Evolutionary conservation across 2,888 invertebrate genomes (phyloP).

Genomic region (Synanthedon formicaeformis): DNA sequence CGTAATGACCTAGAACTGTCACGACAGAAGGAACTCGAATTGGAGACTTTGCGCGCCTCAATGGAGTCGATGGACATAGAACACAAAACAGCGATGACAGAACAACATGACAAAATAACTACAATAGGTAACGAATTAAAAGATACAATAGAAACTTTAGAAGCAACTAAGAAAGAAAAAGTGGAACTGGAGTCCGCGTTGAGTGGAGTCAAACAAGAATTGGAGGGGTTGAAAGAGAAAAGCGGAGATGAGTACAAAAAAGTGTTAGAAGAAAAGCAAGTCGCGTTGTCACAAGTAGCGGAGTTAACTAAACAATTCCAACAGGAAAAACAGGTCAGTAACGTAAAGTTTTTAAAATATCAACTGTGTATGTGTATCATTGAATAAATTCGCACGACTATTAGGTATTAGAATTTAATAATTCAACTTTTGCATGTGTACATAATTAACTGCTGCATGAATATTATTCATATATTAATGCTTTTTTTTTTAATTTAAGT

Average conservation of each 20-base stretch:
- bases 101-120: slow-evolving; percentile 49
- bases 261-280: slow-evolving; percentile 45
- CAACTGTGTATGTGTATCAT: neutral
- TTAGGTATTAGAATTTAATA: too few relatives aligned
- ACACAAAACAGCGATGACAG: slow-evolving; percentile 48
- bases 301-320: slow-evolving; percentile 39
- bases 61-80: slow-evolving; percentile 58
- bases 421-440: slow-evolving; percentile 6
- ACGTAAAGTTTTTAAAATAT: neutral
- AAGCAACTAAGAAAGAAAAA: slow-evolving; percentile 39
- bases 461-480: too few relatives aligned
- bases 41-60: slow-evolving; percentile 51
- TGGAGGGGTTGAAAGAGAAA: slow-evolving; percentile 39
- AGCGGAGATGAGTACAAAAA: slow-evolving; percentile 53
- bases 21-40: slow-evolving; percentile 66
- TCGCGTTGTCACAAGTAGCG: slow-evolving; percentile 37
- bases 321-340: slow-evolving; percentile 58
- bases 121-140: slow-evolving; percentile 42
- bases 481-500: too few relatives aligned
- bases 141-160: slow-evolving; percentile 44
- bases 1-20: slow-evolving; percentile 59
- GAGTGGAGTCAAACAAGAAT: slow-evolving; percentile 43
- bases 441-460: slow-evolving; percentile 1
- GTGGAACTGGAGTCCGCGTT: slow-evolving; percentile 43
- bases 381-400: too few relatives aligned